Evolutionary conservation across 2,888 invertebrate species (phyloP).

Genomic region (Drosophila anceps): DNA sequence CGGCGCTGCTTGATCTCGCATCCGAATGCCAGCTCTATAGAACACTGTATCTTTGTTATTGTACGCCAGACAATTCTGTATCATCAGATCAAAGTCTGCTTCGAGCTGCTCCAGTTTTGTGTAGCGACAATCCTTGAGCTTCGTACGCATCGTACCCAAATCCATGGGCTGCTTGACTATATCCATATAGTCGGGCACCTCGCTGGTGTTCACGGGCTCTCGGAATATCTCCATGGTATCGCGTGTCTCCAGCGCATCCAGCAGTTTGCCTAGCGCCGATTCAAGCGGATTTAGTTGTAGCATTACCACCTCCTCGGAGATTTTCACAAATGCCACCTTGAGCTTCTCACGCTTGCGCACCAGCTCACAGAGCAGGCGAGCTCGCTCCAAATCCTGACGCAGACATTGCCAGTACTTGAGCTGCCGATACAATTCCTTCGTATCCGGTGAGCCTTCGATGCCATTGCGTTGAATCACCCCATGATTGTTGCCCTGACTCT

Average conservation of each 20-base stretch:
- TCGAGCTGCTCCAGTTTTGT: conserved; percentile 92
- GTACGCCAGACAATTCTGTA: conserved; percentile 97
- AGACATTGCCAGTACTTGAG: conserved; percentile 97
- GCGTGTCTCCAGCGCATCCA: conserved; percentile 91
- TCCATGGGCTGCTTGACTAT: conserved; percentile 95
- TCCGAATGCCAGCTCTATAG: conserved; percentile 94
- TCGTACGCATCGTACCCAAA: conserved; percentile 93
- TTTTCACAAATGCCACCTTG: conserved; percentile 94
- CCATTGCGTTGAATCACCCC: conserved; percentile 87
- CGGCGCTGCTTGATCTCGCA: conserved; percentile 94
- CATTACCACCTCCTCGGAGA: conserved; percentile 92
- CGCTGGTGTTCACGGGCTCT: conserved; percentile 95
- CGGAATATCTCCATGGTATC: conserved; percentile 96
- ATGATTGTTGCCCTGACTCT: conserved; percentile 87
- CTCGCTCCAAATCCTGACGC: conserved; percentile 96
- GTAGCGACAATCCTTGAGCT: conserved; percentile 90
- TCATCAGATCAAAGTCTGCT: conserved; percentile 97
- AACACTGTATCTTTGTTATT: conserved; percentile 98
- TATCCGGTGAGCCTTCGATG: conserved; percentile 88
- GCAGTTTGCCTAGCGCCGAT: conserved; percentile 90
- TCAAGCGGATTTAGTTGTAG: conserved; percentile 93
- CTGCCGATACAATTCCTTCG: conserved; percentile 92
- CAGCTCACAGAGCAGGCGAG: conserved; percentile 95
- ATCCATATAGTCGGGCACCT: conserved; percentile 95
- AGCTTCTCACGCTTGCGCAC: conserved; percentile 98